Percentiles rank a stretch among this genome's conserved stretches.
Conservation (phyloP, 2,113 vertebrate genomes). For the Nibea coibor region DNA sequence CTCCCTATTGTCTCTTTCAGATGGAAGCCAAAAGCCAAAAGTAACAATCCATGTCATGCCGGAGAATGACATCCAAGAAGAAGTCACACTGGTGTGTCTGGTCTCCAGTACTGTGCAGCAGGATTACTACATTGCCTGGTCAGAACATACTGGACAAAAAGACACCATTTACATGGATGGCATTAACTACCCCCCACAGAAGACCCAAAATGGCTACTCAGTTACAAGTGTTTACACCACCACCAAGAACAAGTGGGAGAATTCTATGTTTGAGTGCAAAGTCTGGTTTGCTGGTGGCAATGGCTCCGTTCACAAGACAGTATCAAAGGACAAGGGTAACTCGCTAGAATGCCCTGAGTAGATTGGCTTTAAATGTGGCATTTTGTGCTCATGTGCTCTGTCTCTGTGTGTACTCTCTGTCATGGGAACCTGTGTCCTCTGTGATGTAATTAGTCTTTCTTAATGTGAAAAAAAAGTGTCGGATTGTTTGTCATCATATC, state of each 20-base stretch:
- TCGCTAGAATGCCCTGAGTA: fast-evolving
- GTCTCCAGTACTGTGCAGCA: not conserved
- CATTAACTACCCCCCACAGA: not conserved
- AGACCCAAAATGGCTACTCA: not conserved
- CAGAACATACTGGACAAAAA: fast-evolving
- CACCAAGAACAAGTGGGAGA: not conserved
- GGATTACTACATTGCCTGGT: conserved; percentile 49
- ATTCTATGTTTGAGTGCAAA: fast-evolving
- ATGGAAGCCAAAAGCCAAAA: fast-evolving
- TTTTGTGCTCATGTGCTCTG: conserved; percentile 17
- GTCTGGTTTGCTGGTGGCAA: not conserved
- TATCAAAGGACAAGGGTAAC: not conserved
- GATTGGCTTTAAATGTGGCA: conserved; percentile 12
- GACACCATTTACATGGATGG: fast-evolving
- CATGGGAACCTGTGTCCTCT: not conserved
- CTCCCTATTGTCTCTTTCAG: conserved; percentile 17
- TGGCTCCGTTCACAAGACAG: fast-evolving
- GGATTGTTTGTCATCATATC: not conserved
- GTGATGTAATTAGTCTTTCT: conserved; percentile 8
- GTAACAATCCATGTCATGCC: conserved; percentile 4
- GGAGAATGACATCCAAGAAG: fast-evolving
- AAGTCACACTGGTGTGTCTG: conserved; percentile 50
- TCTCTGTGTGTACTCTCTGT: conserved; percentile 3
- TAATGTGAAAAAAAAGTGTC: not conserved
- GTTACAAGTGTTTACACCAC: conserved; percentile 45